phyloP scores from a whole-genome alignment of 2,113 vertebrate genomes.

The Malurus alboscapulatus region DNA sequence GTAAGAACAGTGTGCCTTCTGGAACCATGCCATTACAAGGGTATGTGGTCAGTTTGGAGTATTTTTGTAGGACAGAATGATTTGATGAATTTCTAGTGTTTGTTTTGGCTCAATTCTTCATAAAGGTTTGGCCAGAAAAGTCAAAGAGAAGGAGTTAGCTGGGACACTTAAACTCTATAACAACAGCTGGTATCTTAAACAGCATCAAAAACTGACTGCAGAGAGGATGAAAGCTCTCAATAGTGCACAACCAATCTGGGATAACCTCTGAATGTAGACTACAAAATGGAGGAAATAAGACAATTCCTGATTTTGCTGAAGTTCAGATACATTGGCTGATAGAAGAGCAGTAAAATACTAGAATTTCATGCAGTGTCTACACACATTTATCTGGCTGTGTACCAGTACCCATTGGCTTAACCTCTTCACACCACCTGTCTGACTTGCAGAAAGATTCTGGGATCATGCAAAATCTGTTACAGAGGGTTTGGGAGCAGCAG shows the following conservation, averaged over 20 bases:
- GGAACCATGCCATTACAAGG: background rate
- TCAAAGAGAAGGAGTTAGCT: background rate
- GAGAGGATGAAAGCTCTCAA: background rate
- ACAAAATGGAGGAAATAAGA: background rate
- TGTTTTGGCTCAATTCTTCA: background rate
- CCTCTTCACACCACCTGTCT: accelerated
- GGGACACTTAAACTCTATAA: background rate
- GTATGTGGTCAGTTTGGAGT: background rate
- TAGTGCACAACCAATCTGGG: background rate
- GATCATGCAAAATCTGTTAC: background rate
- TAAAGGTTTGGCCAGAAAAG: background rate
- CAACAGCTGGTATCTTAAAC: background rate
- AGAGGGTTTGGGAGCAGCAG: background rate
- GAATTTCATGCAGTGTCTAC: background rate
- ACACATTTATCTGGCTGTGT: background rate
- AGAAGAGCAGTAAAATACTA: background rate
- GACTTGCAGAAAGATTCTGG: background rate
- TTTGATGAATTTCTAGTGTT: background rate
- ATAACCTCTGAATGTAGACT: background rate
- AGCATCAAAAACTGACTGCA: background rate
- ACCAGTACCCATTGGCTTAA: background rate
- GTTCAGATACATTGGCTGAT: background rate
- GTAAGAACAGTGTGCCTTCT: background rate
- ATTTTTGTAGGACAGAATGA: background rate
- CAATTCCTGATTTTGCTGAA: background rate